Evolutionary conservation across 1,140 invertebrate genomes (phyloP).

Genomic region (Cherax quadricarinatus): DNA sequence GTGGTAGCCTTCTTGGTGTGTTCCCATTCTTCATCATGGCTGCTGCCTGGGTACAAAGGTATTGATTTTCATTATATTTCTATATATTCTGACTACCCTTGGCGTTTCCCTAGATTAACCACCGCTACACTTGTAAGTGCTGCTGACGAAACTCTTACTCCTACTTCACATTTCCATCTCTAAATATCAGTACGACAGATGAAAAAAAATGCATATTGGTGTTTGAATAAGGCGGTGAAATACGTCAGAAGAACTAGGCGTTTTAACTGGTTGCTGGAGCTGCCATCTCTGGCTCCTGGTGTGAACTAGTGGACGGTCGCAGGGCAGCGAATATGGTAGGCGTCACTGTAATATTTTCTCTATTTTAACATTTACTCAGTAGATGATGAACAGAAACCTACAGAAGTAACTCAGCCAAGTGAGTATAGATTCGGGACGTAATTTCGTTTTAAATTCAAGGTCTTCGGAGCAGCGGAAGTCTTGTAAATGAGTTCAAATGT

Average conservation of each 20-base stretch:
- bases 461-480: background rate
- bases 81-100: background rate
- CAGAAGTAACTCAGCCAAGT: background rate
- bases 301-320: background rate
- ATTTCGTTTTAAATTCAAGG: background rate
- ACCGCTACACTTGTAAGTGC: background rate
- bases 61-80: background rate
- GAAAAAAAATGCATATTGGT: background rate
- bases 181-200: background rate
- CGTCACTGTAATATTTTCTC: background rate
- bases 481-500: background rate
- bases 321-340: background rate
- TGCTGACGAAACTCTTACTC: background rate
- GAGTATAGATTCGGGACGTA: background rate
- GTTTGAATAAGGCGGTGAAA: background rate
- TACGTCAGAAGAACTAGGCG: background rate
- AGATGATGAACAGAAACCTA: background rate
- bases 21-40: conserved; percentile 14
- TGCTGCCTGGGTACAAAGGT: background rate
- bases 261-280: background rate
- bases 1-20: background rate
- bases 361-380: background rate
- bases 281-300: background rate
- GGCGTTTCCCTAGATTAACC: background rate
- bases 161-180: background rate